Percentiles rank a stretch among this genome's conserved stretches.
Evolutionary conservation across 1,140 invertebrate genomes (phyloP).

Genomic region (Drosophila bifasciata): DNA sequence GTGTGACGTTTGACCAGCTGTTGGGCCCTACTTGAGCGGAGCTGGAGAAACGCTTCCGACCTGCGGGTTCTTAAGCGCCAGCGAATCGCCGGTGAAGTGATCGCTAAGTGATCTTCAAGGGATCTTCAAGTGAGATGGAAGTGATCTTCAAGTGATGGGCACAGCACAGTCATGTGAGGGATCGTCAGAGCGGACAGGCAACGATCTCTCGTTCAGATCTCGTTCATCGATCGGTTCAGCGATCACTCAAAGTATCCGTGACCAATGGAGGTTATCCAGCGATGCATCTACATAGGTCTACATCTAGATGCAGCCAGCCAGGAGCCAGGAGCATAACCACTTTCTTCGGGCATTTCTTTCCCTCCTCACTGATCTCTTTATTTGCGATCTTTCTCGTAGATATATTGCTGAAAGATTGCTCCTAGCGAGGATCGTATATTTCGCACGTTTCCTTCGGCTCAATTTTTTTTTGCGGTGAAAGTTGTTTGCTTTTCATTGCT

Average conservation of each 20-base stretch:
- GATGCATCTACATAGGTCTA: slow-evolving; percentile 20
- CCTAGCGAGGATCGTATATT: slow-evolving; percentile 42
- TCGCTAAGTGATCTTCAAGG: slow-evolving; percentile 45
- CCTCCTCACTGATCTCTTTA: slow-evolving; percentile 17
- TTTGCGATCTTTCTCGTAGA: slow-evolving; percentile 14
- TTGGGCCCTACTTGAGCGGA: no score
- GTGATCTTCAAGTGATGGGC: slow-evolving; percentile 39
- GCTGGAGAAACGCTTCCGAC: no score
- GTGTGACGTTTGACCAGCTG: slow-evolving; percentile 35
- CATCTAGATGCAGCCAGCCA: background rate
- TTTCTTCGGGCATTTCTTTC: background rate
- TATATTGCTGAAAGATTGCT: slow-evolving; percentile 45
- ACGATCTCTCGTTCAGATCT: background rate
- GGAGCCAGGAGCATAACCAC: no score
- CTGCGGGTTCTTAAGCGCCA: no score
- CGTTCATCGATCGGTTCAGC: slow-evolving; percentile 1
- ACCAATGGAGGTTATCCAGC: slow-evolving; percentile 26
- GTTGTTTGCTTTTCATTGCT: slow-evolving; percentile 56
- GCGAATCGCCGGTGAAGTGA: background rate
- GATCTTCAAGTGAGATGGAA: slow-evolving; percentile 22
- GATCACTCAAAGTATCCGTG: slow-evolving; percentile 51
- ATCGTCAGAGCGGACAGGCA: no score
- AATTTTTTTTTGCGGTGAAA: slow-evolving; percentile 67
- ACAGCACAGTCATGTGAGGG: no score
- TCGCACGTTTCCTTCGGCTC: slow-evolving; percentile 56